Evolutionary conservation across 1,140 invertebrate species (phyloP).

Genomic region (Saccostrea echinata): DNA sequence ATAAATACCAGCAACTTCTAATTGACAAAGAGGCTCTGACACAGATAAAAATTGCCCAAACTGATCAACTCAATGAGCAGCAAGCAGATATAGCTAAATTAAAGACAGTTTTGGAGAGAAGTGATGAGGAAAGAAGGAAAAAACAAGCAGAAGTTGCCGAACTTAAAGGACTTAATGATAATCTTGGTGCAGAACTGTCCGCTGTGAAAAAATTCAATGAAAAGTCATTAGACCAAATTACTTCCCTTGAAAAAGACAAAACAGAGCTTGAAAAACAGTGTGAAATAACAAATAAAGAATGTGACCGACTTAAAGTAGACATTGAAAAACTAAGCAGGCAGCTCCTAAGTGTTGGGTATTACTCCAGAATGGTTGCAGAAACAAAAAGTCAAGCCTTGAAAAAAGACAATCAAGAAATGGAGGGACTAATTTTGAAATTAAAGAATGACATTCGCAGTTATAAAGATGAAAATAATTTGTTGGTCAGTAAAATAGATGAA

Average conservation of each 20-base stretch:
- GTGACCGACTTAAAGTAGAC: slow-evolving; percentile 64
- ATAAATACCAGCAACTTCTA: slow-evolving; percentile 71
- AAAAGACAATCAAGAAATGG: slow-evolving; percentile 69
- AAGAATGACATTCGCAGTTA: slow-evolving; percentile 64
- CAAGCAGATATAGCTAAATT: slow-evolving; percentile 60
- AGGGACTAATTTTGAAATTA: slow-evolving; percentile 65
- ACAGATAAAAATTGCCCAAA: slow-evolving; percentile 68
- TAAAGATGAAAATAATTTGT: slow-evolving; percentile 66
- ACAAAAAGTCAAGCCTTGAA: slow-evolving; percentile 61
- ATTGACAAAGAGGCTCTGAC: slow-evolving; percentile 72
- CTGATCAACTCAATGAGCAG: slow-evolving; percentile 71
- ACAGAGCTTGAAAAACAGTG: slow-evolving; percentile 66
- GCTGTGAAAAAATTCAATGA: slow-evolving; percentile 72
- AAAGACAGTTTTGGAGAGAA: slow-evolving; percentile 57
- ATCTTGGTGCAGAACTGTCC: slow-evolving; percentile 18
- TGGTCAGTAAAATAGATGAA: slow-evolving; percentile 68
- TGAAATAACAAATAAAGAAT: slow-evolving; percentile 69
- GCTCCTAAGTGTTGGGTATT: neutral
- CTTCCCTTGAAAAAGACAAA: slow-evolving; percentile 67
- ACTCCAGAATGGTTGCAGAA: slow-evolving; percentile 52
- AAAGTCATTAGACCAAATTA: slow-evolving; percentile 69
- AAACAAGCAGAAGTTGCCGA: slow-evolving; percentile 67
- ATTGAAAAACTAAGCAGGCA: slow-evolving; percentile 63
- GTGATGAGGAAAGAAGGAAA: slow-evolving; percentile 63
- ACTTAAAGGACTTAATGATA: slow-evolving; percentile 67